Percentiles rank a stretch among this genome's conserved stretches.
Evolutionary conservation across 1,140 invertebrate species (phyloP).

Genomic region (Chironomus tepperi): DNA sequence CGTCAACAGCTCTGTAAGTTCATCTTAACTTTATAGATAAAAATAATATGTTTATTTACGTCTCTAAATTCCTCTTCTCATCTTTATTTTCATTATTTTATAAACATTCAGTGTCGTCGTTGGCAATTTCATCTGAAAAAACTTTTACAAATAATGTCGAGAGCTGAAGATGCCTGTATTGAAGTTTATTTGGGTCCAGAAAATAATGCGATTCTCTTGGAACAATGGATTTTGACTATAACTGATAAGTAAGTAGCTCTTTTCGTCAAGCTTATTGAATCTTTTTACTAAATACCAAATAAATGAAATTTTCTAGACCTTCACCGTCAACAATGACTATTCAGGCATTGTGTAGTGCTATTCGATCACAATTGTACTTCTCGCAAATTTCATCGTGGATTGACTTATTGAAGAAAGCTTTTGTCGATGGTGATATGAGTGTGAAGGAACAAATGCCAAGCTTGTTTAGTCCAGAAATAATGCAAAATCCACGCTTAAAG

Average conservation of each 20-base stretch:
- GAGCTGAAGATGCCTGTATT: constrained; percentile 37
- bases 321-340: constrained; percentile 46
- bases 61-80: not conserved
- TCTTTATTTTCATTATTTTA: not conserved
- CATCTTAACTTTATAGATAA: too few relatives aligned
- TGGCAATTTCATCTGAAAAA: constrained; percentile 37
- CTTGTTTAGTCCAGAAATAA: constrained; percentile 33
- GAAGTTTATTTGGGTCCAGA: constrained; percentile 39
- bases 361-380: constrained; percentile 91
- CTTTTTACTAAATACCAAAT: not conserved
- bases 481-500: constrained; percentile 35
- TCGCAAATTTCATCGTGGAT: constrained; percentile 89
- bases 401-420: constrained; percentile 36
- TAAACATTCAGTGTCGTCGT: constrained; percentile 34
- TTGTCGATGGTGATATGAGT: constrained; percentile 4
- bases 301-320: constrained; percentile 35
- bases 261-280: not conserved
- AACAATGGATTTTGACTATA: constrained; percentile 39
- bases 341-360: constrained; percentile 78
- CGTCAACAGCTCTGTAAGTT: constrained; percentile 39
- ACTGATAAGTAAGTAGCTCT: constrained; percentile 36
- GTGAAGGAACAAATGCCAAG: constrained; percentile 16
- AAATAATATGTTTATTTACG: too few relatives aligned
- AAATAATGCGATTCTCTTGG: constrained; percentile 36
- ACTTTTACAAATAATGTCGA: constrained; percentile 36